These are phyloP conservation scores for Lagria hirta DNA, from an alignment of 2,888 invertebrate species.

Conservation along the genomic window DNA sequence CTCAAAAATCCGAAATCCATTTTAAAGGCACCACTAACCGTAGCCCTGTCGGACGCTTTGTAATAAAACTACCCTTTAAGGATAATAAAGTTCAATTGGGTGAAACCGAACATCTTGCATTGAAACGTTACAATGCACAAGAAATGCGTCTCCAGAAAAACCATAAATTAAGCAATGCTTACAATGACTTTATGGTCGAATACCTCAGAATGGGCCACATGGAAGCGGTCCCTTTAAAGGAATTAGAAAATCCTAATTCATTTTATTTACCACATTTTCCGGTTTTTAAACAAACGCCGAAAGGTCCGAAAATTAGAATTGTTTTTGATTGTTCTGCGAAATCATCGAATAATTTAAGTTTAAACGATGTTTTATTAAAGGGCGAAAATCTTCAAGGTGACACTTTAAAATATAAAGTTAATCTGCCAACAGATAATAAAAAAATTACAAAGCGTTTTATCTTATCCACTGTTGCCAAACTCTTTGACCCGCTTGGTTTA, in stretches of 20 bases:
- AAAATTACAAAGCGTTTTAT: too few relatives aligned
- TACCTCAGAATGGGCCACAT: background rate
- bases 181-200: background rate
- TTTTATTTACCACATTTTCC: background rate
- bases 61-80: constrained; percentile 1
- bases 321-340: constrained; percentile 44
- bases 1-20: background rate
- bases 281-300: background rate
- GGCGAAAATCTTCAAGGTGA: constrained; percentile 50
- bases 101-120: background rate
- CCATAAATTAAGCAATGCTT: background rate
- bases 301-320: constrained; percentile 42
- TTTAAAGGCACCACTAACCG: background rate
- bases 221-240: background rate
- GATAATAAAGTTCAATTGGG: background rate
- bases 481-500: too few relatives aligned
- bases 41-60: background rate
- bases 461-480: too few relatives aligned
- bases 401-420: too few relatives aligned
- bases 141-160: background rate
- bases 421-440: too few relatives aligned
- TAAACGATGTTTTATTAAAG: constrained; percentile 25
- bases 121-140: background rate
- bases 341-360: background rate
- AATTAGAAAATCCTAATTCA: background rate